These are phyloP conservation scores for Acropora yongei DNA, from an alignment of 64 coral and sea anemone genomes.

Conservation along the genomic window DNA sequence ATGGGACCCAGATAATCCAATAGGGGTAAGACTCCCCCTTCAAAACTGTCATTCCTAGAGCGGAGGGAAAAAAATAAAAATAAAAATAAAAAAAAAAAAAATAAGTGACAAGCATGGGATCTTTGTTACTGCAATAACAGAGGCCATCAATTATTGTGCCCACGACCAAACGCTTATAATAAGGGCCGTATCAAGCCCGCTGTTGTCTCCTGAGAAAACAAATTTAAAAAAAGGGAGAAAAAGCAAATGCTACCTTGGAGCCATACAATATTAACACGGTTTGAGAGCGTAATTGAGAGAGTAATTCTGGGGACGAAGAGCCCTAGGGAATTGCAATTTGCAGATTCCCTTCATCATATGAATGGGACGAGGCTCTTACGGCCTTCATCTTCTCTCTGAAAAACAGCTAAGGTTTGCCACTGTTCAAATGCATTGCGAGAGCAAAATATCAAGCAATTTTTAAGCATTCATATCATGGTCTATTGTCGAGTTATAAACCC, in stretches of 20 bases:
- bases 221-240: background rate
- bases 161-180: no score
- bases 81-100: background rate
- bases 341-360: no score
- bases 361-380: no score
- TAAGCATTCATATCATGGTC: no score
- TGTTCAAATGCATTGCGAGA: no score
- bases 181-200: no score
- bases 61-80: background rate
- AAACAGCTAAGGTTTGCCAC: no score
- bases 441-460: no score
- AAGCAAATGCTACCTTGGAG: background rate
- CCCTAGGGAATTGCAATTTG: background rate
- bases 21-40: background rate
- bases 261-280: background rate
- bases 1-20: background rate
- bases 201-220: background rate
- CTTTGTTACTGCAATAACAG: background rate
- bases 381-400: no score
- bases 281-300: background rate
- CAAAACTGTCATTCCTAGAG: background rate
- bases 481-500: no score
- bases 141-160: background rate
- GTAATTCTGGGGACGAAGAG: background rate
- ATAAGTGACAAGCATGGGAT: background rate